Evolutionary conservation across 1,140 invertebrate genomes (phyloP), one percentile per base, ranked within the genome.

Genomic region (Ylistrum balloti): DNA sequence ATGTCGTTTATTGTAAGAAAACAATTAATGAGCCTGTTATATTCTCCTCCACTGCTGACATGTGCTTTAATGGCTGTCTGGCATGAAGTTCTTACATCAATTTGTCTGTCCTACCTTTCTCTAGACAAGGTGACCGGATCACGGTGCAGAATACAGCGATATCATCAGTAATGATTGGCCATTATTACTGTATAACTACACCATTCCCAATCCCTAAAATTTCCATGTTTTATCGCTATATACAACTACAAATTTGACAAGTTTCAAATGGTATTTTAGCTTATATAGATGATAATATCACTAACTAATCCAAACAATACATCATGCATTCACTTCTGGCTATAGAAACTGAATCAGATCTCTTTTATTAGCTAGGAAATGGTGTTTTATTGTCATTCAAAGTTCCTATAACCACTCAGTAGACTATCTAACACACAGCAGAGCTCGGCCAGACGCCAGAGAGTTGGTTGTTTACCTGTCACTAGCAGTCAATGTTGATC

Each of bases 1-100:
- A 74, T 74, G 56, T 74, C 22, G n/a, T n/a, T n/a, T 74, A 74
- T 74, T 74, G 56, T 74, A n/a, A 74, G 56, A 74, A 74, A 74
- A 74, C 56, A 74, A 74, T 74, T 74, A 74, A 74, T 74, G 56
- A 74, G 15, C 17, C 56, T 1, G 17, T 74, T 74, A 74, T 74
- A 11, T 28, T 7, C n/a, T 28, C 22, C 28, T n/a, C 11, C 56
- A 74, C 56, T 28, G 11, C 7, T 74, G 56, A 45, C 17, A 74
- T 74, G 22, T 9, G 13, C 5, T 28, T 0, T 74, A 74, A 74
- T 74, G 56, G 56, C 56, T 28, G 56, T 74, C 56, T 74, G n/a
- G 56, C 56, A 74, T 74, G 56, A 74, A n/a, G 56, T n/a, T 11
- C 22, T 28, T 74, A 11, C 56, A 28, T 74, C 17, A 74, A 74